Evolutionary conservation across 1,140 invertebrate species (phyloP).

Genomic region (Caerostris extrusa): DNA sequence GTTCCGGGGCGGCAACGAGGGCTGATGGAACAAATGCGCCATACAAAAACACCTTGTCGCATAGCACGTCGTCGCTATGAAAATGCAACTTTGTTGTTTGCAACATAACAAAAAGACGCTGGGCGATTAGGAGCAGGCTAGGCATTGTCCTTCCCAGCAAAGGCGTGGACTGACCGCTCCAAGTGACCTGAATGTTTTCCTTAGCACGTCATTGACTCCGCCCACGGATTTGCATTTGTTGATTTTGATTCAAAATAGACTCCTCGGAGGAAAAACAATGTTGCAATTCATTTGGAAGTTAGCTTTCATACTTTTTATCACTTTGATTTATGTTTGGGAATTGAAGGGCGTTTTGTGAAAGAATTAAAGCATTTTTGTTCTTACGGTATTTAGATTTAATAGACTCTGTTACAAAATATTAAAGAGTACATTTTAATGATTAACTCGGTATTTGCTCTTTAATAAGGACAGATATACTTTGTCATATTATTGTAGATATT

Average conservation of each 20-base stretch:
- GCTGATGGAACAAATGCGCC: background rate
- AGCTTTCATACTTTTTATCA: background rate
- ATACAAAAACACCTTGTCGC: slow-evolving; percentile 1
- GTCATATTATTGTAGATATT: too few species aligned
- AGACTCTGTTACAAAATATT: background rate
- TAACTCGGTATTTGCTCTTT: too few species aligned
- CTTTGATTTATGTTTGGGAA: background rate
- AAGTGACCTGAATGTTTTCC: slow-evolving; percentile 52
- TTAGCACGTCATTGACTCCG: background rate
- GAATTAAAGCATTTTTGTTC: background rate
- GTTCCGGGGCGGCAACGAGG: background rate
- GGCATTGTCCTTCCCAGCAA: slow-evolving; percentile 49
- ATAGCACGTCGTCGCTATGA: background rate
- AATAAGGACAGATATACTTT: too few species aligned
- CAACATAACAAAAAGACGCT: slow-evolving; percentile 9
- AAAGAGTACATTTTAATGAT: too few species aligned
- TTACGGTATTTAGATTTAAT: background rate
- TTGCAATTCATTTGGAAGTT: too few species aligned
- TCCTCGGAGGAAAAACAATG: too few species aligned
- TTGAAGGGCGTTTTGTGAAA: background rate
- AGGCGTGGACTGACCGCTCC: slow-evolving; percentile 60
- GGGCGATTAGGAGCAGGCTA: slow-evolving; percentile 43
- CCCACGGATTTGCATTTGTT: background rate
- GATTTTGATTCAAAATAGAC: background rate
- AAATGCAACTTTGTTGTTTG: slow-evolving; percentile 37